Evolutionary conservation across 2,888 invertebrate genomes (phyloP).

Genomic region (Dolichomitus sp.): DNA sequence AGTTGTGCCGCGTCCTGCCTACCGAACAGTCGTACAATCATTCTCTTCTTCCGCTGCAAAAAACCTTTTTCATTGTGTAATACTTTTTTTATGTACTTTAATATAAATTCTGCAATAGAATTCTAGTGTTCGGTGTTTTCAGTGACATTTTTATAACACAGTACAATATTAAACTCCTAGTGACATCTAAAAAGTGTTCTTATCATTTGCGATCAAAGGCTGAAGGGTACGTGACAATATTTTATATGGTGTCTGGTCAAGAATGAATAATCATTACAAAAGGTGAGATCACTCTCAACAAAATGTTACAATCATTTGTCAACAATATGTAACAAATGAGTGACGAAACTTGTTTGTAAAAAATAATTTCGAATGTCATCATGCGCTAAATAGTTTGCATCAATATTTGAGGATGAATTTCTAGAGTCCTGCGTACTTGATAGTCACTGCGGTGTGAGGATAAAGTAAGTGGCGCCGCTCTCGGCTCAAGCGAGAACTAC

Average conservation of each 20-base stretch:
- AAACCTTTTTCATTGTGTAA: not conserved
- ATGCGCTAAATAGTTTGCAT: conserved; percentile 8
- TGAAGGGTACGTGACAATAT: conserved; percentile 31
- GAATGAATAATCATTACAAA: conserved; percentile 49
- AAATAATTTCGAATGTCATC: not conserved
- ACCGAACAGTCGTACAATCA: conserved; percentile 74
- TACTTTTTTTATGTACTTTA: not conserved
- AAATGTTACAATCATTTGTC: conserved; percentile 14
- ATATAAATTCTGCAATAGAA: not conserved
- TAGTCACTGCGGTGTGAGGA: conserved; percentile 33
- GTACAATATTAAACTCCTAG: not conserved
- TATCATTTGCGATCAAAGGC: conserved; percentile 9
- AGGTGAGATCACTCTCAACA: conserved; percentile 8
- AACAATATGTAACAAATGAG: not conserved
- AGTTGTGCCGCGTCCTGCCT: conserved; percentile 79
- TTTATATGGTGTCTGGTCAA: conserved; percentile 26
- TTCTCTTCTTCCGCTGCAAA: conserved; percentile 40
- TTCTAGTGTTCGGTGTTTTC: conserved; percentile 24
- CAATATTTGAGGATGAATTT: conserved; percentile 31
- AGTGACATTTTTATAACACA: not conserved
- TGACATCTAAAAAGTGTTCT: conserved; percentile 13
- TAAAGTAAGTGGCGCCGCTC: conserved; percentile 50
- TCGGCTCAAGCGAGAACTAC: conserved; percentile 28
- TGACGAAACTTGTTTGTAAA: not conserved
- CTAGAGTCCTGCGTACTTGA: conserved; percentile 21